These are phyloP conservation scores for Scyliorhinus canicula DNA, from an alignment of 2,797 vertebrate genomes.

Conservation along the genomic window DNA sequence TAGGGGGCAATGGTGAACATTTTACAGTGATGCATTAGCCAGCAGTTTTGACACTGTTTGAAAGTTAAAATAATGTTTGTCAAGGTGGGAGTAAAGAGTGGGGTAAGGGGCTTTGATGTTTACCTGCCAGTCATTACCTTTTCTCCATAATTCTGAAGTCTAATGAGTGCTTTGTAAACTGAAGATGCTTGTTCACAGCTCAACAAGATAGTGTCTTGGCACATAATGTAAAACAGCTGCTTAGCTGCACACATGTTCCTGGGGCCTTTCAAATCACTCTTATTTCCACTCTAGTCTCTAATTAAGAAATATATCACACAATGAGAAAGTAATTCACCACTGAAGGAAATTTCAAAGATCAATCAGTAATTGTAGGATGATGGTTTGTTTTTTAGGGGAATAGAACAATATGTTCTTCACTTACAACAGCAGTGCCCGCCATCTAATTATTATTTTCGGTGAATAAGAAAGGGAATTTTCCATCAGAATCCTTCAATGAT, in stretches of 20 bases:
- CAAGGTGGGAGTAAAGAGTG: background rate
- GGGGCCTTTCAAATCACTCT: background rate
- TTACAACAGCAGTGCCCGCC: background rate
- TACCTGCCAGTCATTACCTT: background rate
- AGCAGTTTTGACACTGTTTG: background rate
- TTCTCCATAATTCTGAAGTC: slow-evolving; percentile 5
- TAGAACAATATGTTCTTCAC: slow-evolving; percentile 21
- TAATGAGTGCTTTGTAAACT: background rate
- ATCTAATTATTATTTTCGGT: slow-evolving; percentile 29
- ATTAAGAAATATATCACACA: slow-evolving; percentile 33
- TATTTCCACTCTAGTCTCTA: slow-evolving; percentile 5
- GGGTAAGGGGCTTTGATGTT: background rate
- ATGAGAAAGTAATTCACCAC: slow-evolving; percentile 12
- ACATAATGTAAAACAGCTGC: slow-evolving; percentile 18
- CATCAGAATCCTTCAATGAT: slow-evolving; percentile 20
- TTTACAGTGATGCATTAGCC: background rate
- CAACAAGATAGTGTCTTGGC: background rate
- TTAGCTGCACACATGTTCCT: slow-evolving; percentile 4
- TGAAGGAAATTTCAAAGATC: slow-evolving; percentile 18
- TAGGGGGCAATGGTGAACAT: background rate
- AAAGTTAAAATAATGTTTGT: background rate
- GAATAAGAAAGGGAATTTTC: slow-evolving; percentile 19
- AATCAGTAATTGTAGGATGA: slow-evolving; percentile 31
- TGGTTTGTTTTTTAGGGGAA: background rate
- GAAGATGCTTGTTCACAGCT: background rate